Base-by-base conservation (phyloP, 2,113 vertebrate species). In the Tyrannus savana region DNA sequence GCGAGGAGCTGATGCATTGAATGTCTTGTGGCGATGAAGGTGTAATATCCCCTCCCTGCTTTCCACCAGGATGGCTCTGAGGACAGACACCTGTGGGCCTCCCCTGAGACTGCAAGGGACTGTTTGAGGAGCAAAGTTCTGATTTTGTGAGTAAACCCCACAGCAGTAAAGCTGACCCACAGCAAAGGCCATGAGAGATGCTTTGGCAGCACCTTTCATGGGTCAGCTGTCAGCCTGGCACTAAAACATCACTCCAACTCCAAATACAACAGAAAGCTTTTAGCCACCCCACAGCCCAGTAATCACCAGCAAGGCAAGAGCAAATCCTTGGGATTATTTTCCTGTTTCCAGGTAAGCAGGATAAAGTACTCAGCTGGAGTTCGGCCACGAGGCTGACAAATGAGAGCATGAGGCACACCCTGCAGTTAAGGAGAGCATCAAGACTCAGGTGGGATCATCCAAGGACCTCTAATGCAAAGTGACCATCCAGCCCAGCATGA, bases 291-390 rank as follows among this genome's bases (percentile, higher is more conserved):
- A 30, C 78, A 88, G 67, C 35, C 63, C 59, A 18, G 31, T 84
- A 53, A 84, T 87, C 76, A 17, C 56, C 56, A 72, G 56, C 60
- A 89, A 92, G 75, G 50, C 59, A 76, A 62, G 67, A 85, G 46
- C 63, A 92, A 95, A 93, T 89, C 95, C 87, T 33, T 9, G 19
- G 75, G 82, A 93, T 95, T 93, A 73, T 83, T 95, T 90, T 85
- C 85, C 72, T 92, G 75, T 87, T 84, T 75, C 62, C 82, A 96
- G 84, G 74, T 85, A 89, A 93, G 77, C 58, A 85, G 87, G 81
- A 80, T 87, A 92, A 95, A 19, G 85, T 8, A 6, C 46, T 79
- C 28, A 58, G 74, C 77, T 84, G 62, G 89, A 87, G 69, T 5
- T 56, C 47, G 55, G 81, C 81, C 84, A 82, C 0, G 0, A 41